Conservation (phyloP, 2,888 invertebrate genomes). For the Microctonus hyperodae region DNA sequence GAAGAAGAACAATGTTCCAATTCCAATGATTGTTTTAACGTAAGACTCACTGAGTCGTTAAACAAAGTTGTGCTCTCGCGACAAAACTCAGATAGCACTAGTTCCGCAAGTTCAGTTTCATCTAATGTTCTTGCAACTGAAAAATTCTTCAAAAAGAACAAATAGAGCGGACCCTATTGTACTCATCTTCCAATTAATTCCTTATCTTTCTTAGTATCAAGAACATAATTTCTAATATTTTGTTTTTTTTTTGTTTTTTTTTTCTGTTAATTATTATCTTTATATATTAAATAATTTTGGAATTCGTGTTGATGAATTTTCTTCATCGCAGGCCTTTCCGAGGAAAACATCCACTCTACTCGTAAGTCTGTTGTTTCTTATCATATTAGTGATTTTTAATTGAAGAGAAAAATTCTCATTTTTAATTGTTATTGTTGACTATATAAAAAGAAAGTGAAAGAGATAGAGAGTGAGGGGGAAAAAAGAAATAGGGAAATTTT, state of each 20-base stretch:
- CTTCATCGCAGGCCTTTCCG: conserved; percentile 68
- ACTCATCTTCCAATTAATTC: background rate
- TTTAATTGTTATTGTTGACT: conserved; percentile 27
- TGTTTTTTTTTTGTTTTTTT: conserved; percentile 8
- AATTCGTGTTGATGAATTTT: conserved; percentile 34
- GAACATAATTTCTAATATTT: conserved; percentile 3
- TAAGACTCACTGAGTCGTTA: conserved; percentile 39
- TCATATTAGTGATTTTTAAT: conserved; percentile 21
- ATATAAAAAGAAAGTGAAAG: background rate
- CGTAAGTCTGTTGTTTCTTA: conserved; percentile 66
- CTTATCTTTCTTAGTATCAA: background rate
- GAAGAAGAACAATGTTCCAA: conserved; percentile 38
- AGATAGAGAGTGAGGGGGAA: background rate
- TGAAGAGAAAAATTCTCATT: conserved; percentile 15
- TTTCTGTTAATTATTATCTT: background rate
- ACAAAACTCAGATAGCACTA: conserved; percentile 48
- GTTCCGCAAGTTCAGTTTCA: conserved; percentile 40
- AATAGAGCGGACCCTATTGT: conserved; percentile 36
- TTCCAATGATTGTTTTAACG: conserved; percentile 38
- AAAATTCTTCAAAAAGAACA: conserved; percentile 45
- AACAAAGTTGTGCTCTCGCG: conserved; percentile 43
- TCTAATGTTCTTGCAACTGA: conserved; percentile 43
- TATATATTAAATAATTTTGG: no score
- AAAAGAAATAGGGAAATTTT: background rate
- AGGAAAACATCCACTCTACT: conserved; percentile 71